Evolutionary conservation across 2,888 invertebrate genomes (phyloP), one percentile per base, ranked within the genome.

Genomic region (Leucophora obtusa): DNA sequence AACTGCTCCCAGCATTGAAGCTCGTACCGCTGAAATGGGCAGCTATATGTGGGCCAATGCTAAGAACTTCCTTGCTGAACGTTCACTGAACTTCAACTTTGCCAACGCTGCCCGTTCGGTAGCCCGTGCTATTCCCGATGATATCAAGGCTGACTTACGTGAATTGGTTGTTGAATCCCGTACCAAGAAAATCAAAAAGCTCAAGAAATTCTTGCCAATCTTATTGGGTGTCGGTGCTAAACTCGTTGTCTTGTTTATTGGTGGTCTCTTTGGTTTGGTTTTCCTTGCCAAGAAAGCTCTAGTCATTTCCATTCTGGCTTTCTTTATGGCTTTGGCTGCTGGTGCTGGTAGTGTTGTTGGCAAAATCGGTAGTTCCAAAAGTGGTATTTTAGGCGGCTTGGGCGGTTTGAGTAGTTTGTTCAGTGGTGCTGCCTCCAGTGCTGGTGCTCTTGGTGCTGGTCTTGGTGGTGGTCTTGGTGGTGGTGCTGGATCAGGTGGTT

Each of bases 281-380:
- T 88, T 93, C 81, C 87, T 93, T 84, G 93, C 93, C 84, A 93
- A 93, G 91, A 93, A 93, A 86, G 93, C 93, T 66, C 89, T 93
- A 83, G 86, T 93, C 82, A 91, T 92, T 1, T 92, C 93, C 8
- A 86, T 93, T 72, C 89, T 93, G 82, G 93, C 93, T 3, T 91
- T 93, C 84, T 91, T 92, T 84, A 89, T 93, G 84, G 92, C 93
- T 21, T 90, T 92, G 66, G 92, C 93, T 88, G 91, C 87, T 59
- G 89, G 89, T 65, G 86, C 90, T 8, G 86, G 88, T 63, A 88
- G 88, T 82, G 87, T 87, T 75, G 83, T 89, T 60, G 84, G 89
- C 47, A 85, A 86, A 62, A 80, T 89, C 4, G 87, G 86, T 82
- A 85, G 88, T 86, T 68, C 88, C 56, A 86, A 86, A 76, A 86